Base-by-base conservation (phyloP, 1,140 invertebrate species). In the Hylaeus anthracinus region DNA sequence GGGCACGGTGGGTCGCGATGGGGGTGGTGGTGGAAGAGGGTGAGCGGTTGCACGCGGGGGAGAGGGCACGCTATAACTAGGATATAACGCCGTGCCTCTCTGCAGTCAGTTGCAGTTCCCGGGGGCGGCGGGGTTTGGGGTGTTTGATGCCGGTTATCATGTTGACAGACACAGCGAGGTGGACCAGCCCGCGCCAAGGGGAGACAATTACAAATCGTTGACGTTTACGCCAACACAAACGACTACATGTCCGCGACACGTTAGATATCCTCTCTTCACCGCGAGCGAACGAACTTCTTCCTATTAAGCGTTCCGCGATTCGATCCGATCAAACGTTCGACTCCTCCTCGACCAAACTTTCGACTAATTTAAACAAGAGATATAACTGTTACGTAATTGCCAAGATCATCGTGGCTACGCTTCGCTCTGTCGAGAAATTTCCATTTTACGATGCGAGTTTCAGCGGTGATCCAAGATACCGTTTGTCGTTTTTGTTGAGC, bases 201-300 rank as follows among this genome's bases (percentile, higher is more conserved):
- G 87, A 90, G 92, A 92, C 92, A 92, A 92, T 92, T 92, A 93
- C 91, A 92, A 93, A 93, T 93, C 90, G 92, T 92, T 91, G 91
- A 92, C 92, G 88, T 92, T 92, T 92, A 91, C 90, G 89, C 90
- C 89, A 89, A 89, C 86, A 87, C 86, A 89, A 90, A 90, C 88
- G 87, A 87, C 79, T 87, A 84, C 82, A 87, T 84, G 88, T 89
- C 86, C 89, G 90, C 89, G 91, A 90, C 90, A 88, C 88, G 88
- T 90, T 91, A 88, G 83, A 79, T 84, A 75, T 83, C 86, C 69
- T 75, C 79, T 79, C 79, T 82, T 84, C 65, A 83, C 61, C 72
- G 70, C 74, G 63, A 78, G 74, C 74, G 10, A 61, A 79, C 77
- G 55, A n/a, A 56, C 74, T 82, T 82, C 79, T 69, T 82, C 83